These are phyloP conservation scores for Aricia artaxerxes DNA, from an alignment of 2,888 invertebrate genomes.

Conservation along the genomic window DNA sequence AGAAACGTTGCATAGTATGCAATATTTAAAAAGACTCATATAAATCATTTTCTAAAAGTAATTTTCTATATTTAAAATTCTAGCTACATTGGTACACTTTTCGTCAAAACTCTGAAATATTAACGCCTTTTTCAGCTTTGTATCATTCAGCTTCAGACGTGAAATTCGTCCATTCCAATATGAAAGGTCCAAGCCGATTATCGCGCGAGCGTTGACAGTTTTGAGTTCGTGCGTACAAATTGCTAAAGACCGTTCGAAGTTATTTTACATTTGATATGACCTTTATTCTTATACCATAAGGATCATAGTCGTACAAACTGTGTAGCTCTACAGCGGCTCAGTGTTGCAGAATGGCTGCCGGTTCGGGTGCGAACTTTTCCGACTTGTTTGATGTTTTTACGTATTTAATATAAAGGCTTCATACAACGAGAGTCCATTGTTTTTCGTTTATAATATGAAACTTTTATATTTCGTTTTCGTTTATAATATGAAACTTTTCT, in stretches of 20 bases:
- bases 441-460: neutral
- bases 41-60: too few species aligned
- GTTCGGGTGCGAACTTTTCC: neutral
- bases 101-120: neutral
- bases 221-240: conserved; percentile 22
- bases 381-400: neutral
- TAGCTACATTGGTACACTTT: neutral
- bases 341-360: neutral
- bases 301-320: neutral
- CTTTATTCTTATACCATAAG: neutral
- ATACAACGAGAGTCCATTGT: neutral
- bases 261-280: neutral
- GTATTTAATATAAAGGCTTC: neutral
- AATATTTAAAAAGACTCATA: too few species aligned
- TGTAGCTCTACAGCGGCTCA: neutral
- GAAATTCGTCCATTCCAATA: conserved; percentile 14
- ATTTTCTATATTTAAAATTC: too few species aligned
- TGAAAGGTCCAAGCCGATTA: conserved; percentile 23
- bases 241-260: neutral
- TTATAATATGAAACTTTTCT: neutral
- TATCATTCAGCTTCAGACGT: neutral
- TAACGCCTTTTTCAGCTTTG: neutral
- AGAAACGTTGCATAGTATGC: too few species aligned
- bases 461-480: neutral
- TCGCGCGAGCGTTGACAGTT: conserved; percentile 16